These are phyloP conservation scores for Chelonus formosanus DNA, from an alignment of 2,888 invertebrate genomes.

Conservation along the genomic window DNA sequence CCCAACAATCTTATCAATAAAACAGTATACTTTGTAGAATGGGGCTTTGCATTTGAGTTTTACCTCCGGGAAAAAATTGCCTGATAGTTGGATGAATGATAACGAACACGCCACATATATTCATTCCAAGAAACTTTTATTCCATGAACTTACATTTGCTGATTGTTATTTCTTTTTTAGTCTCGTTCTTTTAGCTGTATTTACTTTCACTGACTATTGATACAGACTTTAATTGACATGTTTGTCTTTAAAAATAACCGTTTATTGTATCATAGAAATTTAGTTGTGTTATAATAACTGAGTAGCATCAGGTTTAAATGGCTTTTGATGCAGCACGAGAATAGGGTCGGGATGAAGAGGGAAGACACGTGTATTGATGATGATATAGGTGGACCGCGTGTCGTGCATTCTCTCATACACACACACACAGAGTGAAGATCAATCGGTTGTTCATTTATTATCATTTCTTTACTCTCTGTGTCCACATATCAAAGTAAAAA, in stretches of 20 bases:
- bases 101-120: conserved; percentile 1
- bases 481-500: neutral
- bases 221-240: too few species aligned
- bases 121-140: conserved; percentile 4
- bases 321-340: too few species aligned
- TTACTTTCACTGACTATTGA: neutral
- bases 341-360: too few species aligned
- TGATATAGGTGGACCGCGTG: too few species aligned
- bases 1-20: too few species aligned
- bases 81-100: conserved; percentile 1
- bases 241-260: too few species aligned
- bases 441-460: neutral
- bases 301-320: too few species aligned
- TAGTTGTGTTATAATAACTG: too few species aligned
- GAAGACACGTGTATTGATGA: too few species aligned
- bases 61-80: conserved; percentile 6
- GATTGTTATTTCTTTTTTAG: neutral
- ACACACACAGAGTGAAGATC: neutral
- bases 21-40: too few species aligned
- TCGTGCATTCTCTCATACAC: too few species aligned
- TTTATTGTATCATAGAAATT: too few species aligned
- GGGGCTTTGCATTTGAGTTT: neutral
- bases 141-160: neutral
- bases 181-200: neutral
- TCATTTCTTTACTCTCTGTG: neutral